These are phyloP conservation scores for Eudyptes chrysolophus DNA, from an alignment of 2,113 vertebrate species.

Conservation along the genomic window DNA sequence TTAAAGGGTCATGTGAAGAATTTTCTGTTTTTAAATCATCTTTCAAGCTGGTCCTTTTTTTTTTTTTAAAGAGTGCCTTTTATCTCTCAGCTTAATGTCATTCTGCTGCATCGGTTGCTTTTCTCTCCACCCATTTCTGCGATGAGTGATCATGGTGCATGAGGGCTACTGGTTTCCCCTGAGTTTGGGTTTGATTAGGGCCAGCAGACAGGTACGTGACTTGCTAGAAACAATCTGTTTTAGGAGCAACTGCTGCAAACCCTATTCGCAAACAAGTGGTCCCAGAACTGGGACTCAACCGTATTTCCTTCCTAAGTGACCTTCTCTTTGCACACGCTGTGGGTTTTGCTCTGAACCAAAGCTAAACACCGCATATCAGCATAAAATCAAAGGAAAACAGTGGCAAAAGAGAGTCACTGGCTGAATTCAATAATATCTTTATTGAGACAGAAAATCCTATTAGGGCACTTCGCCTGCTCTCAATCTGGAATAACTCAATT, in stretches of 20 bases:
- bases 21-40: constrained; percentile 4
- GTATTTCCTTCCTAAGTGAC: not conserved
- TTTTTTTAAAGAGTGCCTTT: not conserved
- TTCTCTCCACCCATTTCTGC: not conserved
- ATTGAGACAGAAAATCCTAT: constrained; percentile 56
- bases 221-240: not conserved
- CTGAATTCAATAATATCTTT: constrained; percentile 34
- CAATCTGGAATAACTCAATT: constrained; percentile 48
- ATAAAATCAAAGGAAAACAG: constrained; percentile 38
- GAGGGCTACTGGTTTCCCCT: not conserved
- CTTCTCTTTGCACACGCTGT: not conserved
- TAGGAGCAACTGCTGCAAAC: not conserved
- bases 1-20: constrained; percentile 26
- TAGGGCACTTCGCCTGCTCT: not conserved
- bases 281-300: not conserved
- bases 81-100: constrained; percentile 8
- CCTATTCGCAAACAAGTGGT: not conserved
- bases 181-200: not conserved
- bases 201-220: not conserved
- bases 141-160: not conserved
- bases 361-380: not conserved
- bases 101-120: not conserved
- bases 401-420: constrained; percentile 21
- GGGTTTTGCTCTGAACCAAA: not conserved
- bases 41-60: not conserved